Evolutionary conservation across 1,140 invertebrate species (phyloP).

Genomic region (Ostrea edulis): DNA sequence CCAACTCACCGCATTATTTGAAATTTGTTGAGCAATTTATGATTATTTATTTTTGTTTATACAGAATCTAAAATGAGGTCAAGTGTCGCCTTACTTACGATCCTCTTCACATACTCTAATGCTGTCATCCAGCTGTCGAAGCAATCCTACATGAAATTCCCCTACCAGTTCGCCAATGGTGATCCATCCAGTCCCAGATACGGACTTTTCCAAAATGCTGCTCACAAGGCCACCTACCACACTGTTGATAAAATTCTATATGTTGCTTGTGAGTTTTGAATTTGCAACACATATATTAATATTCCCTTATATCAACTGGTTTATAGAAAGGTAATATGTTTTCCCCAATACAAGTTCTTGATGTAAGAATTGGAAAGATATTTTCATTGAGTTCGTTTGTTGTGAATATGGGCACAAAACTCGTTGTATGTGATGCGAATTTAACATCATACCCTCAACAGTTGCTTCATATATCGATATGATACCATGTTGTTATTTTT

Average conservation of each 20-base stretch:
- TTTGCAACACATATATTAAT: too few relatives aligned
- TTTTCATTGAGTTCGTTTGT: background rate
- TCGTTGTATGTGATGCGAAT: background rate
- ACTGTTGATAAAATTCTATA: constrained; percentile 44
- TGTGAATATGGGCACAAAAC: background rate
- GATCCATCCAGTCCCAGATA: background rate
- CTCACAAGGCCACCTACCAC: constrained; percentile 46
- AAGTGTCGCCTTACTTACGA: background rate
- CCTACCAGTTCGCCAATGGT: constrained; percentile 22
- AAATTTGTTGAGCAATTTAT: too few relatives aligned
- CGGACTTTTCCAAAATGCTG: constrained; percentile 39
- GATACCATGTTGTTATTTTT: background rate
- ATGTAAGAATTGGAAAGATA: too few relatives aligned
- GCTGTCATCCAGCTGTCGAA: background rate
- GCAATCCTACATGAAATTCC: constrained; percentile 34
- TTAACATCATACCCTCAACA: too few relatives aligned
- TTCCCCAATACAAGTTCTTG: background rate
- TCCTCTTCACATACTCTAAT: background rate
- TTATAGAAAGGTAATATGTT: background rate
- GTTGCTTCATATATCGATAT: too few relatives aligned
- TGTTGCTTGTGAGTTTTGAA: constrained; percentile 44
- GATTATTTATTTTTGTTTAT: background rate
- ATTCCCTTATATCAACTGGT: too few relatives aligned
- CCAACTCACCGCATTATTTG: too few relatives aligned
- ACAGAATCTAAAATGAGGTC: background rate